Evolutionary conservation across 2,888 invertebrate species (phyloP).

Genomic region (Patella depressa): DNA sequence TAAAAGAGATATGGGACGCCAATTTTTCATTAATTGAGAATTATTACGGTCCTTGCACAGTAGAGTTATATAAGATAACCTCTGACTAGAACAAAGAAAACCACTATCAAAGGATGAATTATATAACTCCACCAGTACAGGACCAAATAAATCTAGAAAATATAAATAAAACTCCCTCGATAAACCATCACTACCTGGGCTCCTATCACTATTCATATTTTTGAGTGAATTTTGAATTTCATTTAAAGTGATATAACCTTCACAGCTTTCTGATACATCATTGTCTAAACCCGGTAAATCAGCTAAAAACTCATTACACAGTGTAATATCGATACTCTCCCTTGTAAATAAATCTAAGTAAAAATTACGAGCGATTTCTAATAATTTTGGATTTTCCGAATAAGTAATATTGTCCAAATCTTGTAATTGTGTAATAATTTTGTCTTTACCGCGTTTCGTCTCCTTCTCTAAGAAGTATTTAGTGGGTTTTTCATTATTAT

Average conservation of each 20-base stretch:
- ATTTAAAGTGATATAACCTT: constrained; percentile 15
- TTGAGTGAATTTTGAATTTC: constrained; percentile 22
- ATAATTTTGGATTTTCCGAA: too few relatives aligned
- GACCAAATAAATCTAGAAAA: constrained; percentile 30
- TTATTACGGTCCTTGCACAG: constrained; percentile 40
- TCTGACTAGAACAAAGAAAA: constrained; percentile 24
- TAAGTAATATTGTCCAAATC: too few relatives aligned
- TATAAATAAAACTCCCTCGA: constrained; percentile 37
- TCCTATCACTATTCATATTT: constrained; percentile 30
- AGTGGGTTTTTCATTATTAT: too few relatives aligned
- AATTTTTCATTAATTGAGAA: constrained; percentile 35
- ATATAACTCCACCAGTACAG: constrained; percentile 23
- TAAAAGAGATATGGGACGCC: constrained; percentile 44
- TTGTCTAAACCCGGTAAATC: neutral
- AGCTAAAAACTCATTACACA: neutral
- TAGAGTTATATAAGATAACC: constrained; percentile 29
- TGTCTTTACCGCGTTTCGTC: too few relatives aligned
- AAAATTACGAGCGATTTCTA: too few relatives aligned
- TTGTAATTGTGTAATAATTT: too few relatives aligned
- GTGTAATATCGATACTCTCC: too few relatives aligned
- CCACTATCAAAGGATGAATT: constrained; percentile 27
- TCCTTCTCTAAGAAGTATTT: too few relatives aligned
- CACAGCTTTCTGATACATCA: neutral
- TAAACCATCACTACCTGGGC: constrained; percentile 42
- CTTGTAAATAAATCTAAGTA: too few relatives aligned